Evolutionary conservation across 2,888 invertebrate genomes (phyloP), one percentile per base, ranked within the genome.

Genomic region (Phortica okadai): DNA sequence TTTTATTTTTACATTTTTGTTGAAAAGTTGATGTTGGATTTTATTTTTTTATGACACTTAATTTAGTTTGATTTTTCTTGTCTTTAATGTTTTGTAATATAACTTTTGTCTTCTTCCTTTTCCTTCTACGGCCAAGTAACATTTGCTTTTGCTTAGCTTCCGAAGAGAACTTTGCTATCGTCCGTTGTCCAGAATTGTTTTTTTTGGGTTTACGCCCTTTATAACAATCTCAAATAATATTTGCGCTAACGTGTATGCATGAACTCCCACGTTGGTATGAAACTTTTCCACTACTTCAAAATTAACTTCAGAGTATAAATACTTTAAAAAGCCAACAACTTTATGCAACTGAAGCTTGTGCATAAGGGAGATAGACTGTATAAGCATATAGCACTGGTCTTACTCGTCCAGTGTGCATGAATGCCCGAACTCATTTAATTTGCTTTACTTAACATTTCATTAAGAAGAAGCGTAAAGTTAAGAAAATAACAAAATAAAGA

Each of bases 361-460:
- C 10, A 8, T 14, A 6, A 50, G 10, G 0, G 10, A 14, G 1
- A 8, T 50, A 8, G 10, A 11, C 50, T 50, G 50, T 2, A 3
- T 6, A 2, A 50, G 33, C 33, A 33, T 33, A 5, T 5, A 6
- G 50, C 50, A 6, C 8, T 50, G 50, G 6, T 50, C 50, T 50
- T 6, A 2, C 6, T 50, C 10, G 10, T 6, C 50, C 8, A 50
- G 2, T 50, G 33, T 33, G 33, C 33, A 33, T 33, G 33, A 64
- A 64, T 10, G 64, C 66, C 66, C 66, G 33, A 16, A 42, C 42
- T 66, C 66, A 70, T 70, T 70, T 70, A 70, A 70, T 70, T 70
- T 70, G 41, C 54, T 70, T 70, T 54, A 16, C 25, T 70, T 70
- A 70, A 70, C 70, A 70, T 70, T 70, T 70, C 70, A 70, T 70